Percentiles rank a stretch among this genome's conserved stretches.
Evolutionary conservation across 2,797 vertebrate genomes (phyloP).

Genomic region (Thripadectes ignobilis): DNA sequence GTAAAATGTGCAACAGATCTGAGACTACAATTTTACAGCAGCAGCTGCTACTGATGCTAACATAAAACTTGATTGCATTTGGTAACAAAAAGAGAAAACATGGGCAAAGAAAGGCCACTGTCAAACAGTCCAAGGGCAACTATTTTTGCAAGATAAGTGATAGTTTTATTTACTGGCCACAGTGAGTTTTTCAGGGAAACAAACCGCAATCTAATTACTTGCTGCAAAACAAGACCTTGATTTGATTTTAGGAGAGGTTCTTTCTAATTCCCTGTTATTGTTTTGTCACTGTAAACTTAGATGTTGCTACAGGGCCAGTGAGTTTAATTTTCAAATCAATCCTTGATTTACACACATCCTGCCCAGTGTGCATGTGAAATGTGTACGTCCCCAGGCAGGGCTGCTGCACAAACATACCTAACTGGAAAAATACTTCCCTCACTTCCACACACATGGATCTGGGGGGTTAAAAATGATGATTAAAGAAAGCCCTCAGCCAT

Average conservation of each 20-base stretch:
- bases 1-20: background rate
- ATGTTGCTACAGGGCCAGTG: slow-evolving; percentile 17
- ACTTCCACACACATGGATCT: background rate
- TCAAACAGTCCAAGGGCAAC: slow-evolving; percentile 9
- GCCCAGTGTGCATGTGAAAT: background rate
- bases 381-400: background rate
- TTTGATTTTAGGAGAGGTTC: slow-evolving; percentile 56
- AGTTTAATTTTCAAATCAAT: slow-evolving; percentile 47
- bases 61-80: background rate
- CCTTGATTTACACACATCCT: background rate
- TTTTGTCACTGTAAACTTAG: slow-evolving; percentile 52
- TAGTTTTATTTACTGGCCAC: slow-evolving; percentile 55
- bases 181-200: slow-evolving; percentile 49
- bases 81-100: background rate
- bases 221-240: slow-evolving; percentile 57
- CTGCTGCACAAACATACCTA: background rate
- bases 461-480: background rate
- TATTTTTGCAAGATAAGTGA: slow-evolving; percentile 38
- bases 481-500: background rate
- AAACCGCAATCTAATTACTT: slow-evolving; percentile 57
- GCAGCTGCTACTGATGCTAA: background rate
- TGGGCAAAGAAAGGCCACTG: background rate
- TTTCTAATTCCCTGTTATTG: slow-evolving; percentile 43
- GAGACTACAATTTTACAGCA: background rate
- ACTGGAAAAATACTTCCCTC: background rate